Evolutionary conservation across 35 echinoderm and acorn worm species (phyloP).

Genomic region (Chiridota heheva): DNA sequence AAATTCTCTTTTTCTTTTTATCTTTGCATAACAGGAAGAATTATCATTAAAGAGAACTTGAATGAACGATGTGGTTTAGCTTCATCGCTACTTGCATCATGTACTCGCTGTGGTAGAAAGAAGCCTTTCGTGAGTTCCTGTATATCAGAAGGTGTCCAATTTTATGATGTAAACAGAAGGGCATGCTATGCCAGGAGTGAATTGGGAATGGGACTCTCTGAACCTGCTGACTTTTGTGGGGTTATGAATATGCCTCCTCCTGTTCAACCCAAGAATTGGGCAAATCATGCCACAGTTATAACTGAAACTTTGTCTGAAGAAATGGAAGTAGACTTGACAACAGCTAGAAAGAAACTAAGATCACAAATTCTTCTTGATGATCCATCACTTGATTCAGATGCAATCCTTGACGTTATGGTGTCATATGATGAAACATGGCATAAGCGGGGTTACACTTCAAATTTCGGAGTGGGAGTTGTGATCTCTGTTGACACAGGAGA

Average conservation of each 20-base stretch:
- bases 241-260: slow-evolving; percentile 5
- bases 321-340: not conserved
- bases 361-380: not conserved
- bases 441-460: slow-evolving; percentile 14
- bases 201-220: not conserved
- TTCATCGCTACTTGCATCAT: not conserved
- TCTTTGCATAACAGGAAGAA: slow-evolving; percentile 1
- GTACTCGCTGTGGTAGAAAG: not conserved
- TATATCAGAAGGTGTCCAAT: not conserved
- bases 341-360: not conserved
- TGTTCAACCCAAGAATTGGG: not conserved
- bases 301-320: not conserved
- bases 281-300: not conserved
- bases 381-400: not conserved
- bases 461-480: slow-evolving; percentile 39
- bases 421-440: slow-evolving; percentile 55
- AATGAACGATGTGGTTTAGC: not conserved
- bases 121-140: not conserved
- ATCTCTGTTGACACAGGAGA: slow-evolving; percentile 50
- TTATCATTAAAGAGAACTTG: not conserved
- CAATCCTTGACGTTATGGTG: slow-evolving; percentile 14
- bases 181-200: not conserved
- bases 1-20: too few relatives aligned
- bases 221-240: not conserved
- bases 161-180: not conserved